Evolutionary conservation across 2,888 invertebrate species (phyloP), one percentile per base, ranked within the genome.

Genomic region (Ernsta delagoae): DNA sequence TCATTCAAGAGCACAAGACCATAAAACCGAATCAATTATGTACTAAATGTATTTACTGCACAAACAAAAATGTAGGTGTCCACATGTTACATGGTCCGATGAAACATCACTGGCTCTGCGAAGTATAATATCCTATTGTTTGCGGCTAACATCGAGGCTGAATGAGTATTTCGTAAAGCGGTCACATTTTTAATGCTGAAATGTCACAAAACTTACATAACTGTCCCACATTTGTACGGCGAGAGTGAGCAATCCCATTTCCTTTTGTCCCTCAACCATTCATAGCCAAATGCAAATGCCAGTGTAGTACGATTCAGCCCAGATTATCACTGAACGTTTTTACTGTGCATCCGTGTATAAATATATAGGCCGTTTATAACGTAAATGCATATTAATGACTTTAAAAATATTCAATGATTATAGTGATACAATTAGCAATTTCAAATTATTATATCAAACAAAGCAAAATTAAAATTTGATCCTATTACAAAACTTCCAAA

Each of bases 151-250:
- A 56, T 5, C 3, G n/a, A 57, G 12, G 16, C 3, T 45, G 9
- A 50, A 12, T 16, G 16, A 16, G 16, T 36, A 36, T 11, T 9
- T 50, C 34, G 36, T 39, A 62, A 62, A n/a, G 12, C 61, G 50
- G 61, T 16, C 62, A 39, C 48, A 36, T 39, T 50, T 53, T 41
- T 31, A 54, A 31, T 6, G n/a, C 41, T 34, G 6, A 64, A 64
- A 56, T 64, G 63, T 31, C 54, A 54, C 54, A 54, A 53, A 53
- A 43, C 54, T 64, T 64, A 54, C 64, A 64, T 64, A 64, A 65
- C 65, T 65, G 59, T 57, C 59, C 65, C 45, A 65, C 65, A 65
- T 65, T 65, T 65, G 36, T 31, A 65, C 65, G 43, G 39, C 39
- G 8, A 65, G 36, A 36, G 63, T 64, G 43, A 56, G 41, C 39